Base-by-base conservation (phyloP, 1,140 invertebrate genomes). In the Campodea augens region DNA sequence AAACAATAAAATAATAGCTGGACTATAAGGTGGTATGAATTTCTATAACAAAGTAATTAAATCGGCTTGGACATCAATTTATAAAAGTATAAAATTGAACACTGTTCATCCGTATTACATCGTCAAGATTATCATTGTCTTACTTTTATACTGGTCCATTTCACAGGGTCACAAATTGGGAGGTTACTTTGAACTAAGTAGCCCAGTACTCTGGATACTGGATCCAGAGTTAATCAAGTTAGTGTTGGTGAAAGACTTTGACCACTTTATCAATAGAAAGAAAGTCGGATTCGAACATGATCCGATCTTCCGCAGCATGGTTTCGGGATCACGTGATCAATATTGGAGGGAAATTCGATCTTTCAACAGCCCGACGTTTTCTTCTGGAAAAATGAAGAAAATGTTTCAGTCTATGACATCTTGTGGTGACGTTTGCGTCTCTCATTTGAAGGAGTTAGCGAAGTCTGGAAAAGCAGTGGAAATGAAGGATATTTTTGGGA, bases 301-400 rank as follows among this genome's bases (percentile, higher is more conserved):
- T 24, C 41, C 49, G 1, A 15, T 43, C 23, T 38, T 50, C n/a
- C 15, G 37, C n/a, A 32, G 25, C 3, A 50, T 36, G 41, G 18
- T 53, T 10, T 36, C 46, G 24, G 44, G 27, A 22, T n/a, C 36
- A 36, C 21, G 40, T 22, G 45, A 43, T 19, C 40, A 53, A 25
- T 40, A 49, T 15, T 53, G 52, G 52, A 52, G 50, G 29, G 48
- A 53, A 21, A 12, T 50, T 15, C 21, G 52, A 29, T 24, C 39
- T 4, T 38, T 15, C 3, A 43, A 51, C 32, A 45, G 29, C 18
- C 52, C 52, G 15, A 46, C 45, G 7, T 53, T 52, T 29, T 51
- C 52, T 10, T 49, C 52, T 3, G 50, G 50, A 22, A 51, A 46
- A 29, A 51, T 51, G 13, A n/a, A 40, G 3, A 13, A 41, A 12